Evolutionary conservation across 2,113 vertebrate genomes (phyloP).

Genomic region (Sapajus apella): DNA sequence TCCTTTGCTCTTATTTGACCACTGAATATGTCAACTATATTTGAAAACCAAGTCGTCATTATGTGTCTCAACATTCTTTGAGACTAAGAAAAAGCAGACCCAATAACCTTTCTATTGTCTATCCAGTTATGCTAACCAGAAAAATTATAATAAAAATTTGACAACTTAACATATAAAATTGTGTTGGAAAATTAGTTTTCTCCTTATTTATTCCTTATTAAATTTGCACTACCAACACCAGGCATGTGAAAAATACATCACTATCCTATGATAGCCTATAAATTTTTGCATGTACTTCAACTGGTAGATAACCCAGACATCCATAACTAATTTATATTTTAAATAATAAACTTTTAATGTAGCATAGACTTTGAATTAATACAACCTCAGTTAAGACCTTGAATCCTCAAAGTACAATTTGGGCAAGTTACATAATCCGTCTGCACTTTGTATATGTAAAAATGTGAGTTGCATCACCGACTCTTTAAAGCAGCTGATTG

Average conservation of each 20-base stretch:
- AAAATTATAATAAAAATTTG: background rate
- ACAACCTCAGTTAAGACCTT: background rate
- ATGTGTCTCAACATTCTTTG: background rate
- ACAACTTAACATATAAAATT: background rate
- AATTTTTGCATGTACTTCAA: background rate
- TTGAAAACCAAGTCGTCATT: background rate
- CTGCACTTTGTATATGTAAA: background rate
- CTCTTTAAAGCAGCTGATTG: background rate
- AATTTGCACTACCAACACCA: background rate
- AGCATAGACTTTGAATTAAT: background rate
- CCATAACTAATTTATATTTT: background rate
- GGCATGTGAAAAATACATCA: background rate
- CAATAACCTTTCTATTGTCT: background rate
- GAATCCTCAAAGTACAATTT: background rate
- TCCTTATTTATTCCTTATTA: background rate
- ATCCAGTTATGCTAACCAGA: background rate
- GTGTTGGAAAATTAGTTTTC: background rate
- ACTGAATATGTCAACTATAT: background rate
- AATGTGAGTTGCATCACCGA: background rate
- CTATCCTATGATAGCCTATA: background rate
- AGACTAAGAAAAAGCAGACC: background rate
- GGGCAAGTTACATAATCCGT: background rate
- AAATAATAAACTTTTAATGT: background rate
- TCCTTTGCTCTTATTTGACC: background rate
- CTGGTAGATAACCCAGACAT: background rate